phyloP scores from a whole-genome alignment of 2,113 vertebrate species.

The Tyrannus savana region DNA sequence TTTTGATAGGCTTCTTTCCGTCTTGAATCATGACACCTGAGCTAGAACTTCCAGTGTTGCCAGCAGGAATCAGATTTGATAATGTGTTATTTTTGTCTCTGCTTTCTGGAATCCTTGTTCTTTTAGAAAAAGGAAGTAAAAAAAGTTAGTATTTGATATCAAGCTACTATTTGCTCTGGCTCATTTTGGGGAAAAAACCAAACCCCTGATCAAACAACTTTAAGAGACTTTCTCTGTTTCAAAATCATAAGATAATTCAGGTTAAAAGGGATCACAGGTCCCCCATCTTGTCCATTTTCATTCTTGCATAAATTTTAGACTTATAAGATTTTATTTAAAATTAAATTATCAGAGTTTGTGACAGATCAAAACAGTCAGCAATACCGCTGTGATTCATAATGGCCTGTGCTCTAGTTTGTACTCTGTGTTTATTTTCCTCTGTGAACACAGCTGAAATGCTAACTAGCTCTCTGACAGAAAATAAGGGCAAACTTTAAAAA shows the following conservation, averaged over 20 bases:
- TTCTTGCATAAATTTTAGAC: neutral
- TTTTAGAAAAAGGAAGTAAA: neutral
- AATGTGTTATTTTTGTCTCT: slow-evolving; percentile 16
- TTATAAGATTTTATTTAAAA: neutral
- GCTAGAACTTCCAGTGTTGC: neutral
- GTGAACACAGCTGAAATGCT: neutral
- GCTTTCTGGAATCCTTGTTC: slow-evolving; percentile 62
- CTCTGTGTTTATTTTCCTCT: neutral
- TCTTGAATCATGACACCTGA: slow-evolving; percentile 54
- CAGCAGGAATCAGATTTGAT: neutral
- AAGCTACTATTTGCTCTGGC: neutral
- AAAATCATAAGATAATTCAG: neutral
- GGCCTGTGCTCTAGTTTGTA: neutral
- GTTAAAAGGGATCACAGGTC: neutral
- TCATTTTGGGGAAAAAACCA: neutral
- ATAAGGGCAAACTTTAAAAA: neutral
- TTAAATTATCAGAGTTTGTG: neutral
- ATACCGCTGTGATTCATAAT: neutral
- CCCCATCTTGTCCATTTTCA: neutral
- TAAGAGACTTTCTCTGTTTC: neutral
- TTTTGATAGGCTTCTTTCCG: slow-evolving; percentile 71
- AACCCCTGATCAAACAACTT: neutral
- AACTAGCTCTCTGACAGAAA: neutral
- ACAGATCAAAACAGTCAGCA: neutral
- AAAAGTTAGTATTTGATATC: neutral